Percentiles rank a stretch among this genome's conserved stretches.
phyloP scores from a whole-genome alignment of 2,888 invertebrate genomes.

The Tricholauxania praeusta region DNA sequence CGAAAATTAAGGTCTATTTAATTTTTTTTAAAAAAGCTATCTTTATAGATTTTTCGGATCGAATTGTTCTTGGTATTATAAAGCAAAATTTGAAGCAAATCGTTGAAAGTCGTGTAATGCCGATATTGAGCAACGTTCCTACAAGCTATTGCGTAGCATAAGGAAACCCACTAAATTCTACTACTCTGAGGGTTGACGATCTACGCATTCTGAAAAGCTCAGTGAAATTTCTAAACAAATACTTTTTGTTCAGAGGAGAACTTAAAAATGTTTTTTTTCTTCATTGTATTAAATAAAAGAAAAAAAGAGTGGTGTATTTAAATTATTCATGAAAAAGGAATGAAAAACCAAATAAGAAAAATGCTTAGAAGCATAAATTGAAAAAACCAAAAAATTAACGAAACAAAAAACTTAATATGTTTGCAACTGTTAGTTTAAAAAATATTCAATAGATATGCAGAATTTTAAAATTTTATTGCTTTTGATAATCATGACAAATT shows the following conservation, averaged over 20 bases:
- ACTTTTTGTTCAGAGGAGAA: neutral
- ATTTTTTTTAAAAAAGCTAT: no score
- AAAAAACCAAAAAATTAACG: slow-evolving; percentile 4
- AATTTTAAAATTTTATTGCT: slow-evolving; percentile 33
- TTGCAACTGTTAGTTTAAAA: slow-evolving; percentile 34
- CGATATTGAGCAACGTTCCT: no score
- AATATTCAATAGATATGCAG: slow-evolving; percentile 32
- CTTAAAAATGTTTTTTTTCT: no score
- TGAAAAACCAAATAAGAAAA: slow-evolving; percentile 15
- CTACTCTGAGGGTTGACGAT: neutral
- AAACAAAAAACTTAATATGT: slow-evolving; percentile 19
- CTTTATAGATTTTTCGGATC: no score
- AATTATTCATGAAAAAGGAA: slow-evolving; percentile 20
- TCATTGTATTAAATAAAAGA: neutral
- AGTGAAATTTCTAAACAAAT: slow-evolving; percentile 35
- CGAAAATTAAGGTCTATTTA: no score
- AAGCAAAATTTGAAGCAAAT: no score
- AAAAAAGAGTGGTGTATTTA: slow-evolving; percentile 28
- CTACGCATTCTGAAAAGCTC: slow-evolving; percentile 12
- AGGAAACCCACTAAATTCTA: no score
- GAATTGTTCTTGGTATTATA: no score
- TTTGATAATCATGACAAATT: slow-evolving; percentile 31
- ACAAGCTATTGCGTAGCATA: no score
- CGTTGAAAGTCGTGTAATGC: no score
- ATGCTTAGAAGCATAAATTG: slow-evolving; percentile 33